Evolutionary conservation across 2,797 vertebrate species (phyloP).

Genomic region (Cyprinella venusta): DNA sequence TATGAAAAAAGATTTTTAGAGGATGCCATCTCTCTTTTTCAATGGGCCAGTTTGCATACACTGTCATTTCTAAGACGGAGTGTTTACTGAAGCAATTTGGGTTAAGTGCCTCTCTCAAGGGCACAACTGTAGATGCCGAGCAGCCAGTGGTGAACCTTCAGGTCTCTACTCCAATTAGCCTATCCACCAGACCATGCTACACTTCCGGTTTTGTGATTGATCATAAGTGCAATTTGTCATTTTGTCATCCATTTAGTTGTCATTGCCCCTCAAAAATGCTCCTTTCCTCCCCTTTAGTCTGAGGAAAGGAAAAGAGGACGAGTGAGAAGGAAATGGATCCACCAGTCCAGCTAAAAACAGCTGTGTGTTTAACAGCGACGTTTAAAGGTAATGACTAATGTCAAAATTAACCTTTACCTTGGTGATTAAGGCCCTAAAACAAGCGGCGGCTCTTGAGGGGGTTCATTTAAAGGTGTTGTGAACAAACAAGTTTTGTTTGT

Average conservation of each 20-base stretch:
- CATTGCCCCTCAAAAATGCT: constrained; percentile 61
- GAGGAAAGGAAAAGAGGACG: constrained; percentile 33
- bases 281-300: constrained; percentile 52
- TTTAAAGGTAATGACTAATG: background rate
- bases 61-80: constrained; percentile 53
- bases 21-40: background rate
- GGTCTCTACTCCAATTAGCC: constrained; percentile 69
- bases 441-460: background rate
- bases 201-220: constrained; percentile 69
- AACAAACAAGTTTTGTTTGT: background rate
- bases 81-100: constrained; percentile 67
- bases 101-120: constrained; percentile 69
- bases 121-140: constrained; percentile 63
- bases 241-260: constrained; percentile 69
- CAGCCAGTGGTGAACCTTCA: constrained; percentile 57
- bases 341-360: constrained; percentile 9
- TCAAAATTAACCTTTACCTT: background rate
- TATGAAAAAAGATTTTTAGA: background rate
- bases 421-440: background rate
- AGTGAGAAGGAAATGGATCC: constrained; percentile 28
- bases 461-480: background rate
- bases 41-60: constrained; percentile 52
- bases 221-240: constrained; percentile 69
- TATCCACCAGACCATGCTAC: constrained; percentile 69
- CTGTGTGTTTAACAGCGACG: background rate